Evolutionary conservation across 1,140 invertebrate species (phyloP), one percentile per base, ranked within the genome.

Genomic region (Bilobella aurantiaca): DNA sequence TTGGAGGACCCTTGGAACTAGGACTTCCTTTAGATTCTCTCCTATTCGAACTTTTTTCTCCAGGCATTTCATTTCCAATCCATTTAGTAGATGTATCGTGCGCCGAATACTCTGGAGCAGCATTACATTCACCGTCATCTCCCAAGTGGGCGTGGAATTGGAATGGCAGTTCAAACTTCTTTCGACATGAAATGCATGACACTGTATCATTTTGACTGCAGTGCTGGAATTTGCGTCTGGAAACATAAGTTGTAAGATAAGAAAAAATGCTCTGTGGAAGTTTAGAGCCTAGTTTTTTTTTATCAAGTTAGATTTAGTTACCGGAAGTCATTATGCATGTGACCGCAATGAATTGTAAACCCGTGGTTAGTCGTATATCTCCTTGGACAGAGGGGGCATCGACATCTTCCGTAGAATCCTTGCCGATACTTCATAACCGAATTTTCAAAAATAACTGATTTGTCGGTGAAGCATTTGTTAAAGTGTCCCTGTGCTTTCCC

Each of bases 321-420:
- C 49, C 49, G 8, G 49, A 53, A 70, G 0, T 62, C 56, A 1
- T 37, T 28, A 60, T 73, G 71, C 47, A 66, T 63, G 30, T 69
- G 68, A 28, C 64, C 68, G 42, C 63, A 68, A 32, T 73, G 71
- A 46, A 73, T 73, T 3, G 59, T 31, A 21, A 66, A 73, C 1
- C 68, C 71, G 28, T 21, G 46, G 25, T 61, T 62, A 2, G 62
- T 56, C 14, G 65, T 63, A 58, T 68, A 73, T 18, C 62, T 30
- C 3, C 64, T n/a, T n/a, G 68, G 71, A 53, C 71, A 73, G 1
- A 73, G 29, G 18, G 71, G 71, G 59, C 71, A 73, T 23, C 46
- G 58, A 27, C 3, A 56, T 37, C 65, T 66, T 1, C 68, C 68
- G 34, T 68, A 70, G 49, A 70, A 73, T 56, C 71, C 71, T 61